Evolutionary conservation across 2,113 vertebrate species (phyloP).

Genomic region (Misgurnus anguillicaudatus): DNA sequence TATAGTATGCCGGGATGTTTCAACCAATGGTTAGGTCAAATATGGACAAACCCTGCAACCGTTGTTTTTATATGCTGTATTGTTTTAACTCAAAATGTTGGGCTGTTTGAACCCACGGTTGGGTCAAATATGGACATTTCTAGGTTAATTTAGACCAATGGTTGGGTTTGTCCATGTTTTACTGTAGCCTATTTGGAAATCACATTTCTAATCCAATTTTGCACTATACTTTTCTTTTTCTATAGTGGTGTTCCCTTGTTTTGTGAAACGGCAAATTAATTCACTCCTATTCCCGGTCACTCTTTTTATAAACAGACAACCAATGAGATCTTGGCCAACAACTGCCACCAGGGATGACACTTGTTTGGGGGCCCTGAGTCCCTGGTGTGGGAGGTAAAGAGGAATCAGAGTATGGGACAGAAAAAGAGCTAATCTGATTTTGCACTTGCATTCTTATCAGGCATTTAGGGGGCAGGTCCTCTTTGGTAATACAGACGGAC

Average conservation of each 20-base stretch:
- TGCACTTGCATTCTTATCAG: conserved; percentile 77
- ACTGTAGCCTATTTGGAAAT: conserved; percentile 11
- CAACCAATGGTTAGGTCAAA: too few species aligned
- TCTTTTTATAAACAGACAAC: conserved; percentile 39
- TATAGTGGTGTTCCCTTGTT: conserved; percentile 3
- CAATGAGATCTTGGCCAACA: conserved; percentile 35
- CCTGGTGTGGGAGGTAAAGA: conserved; percentile 11
- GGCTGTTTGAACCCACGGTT: too few species aligned
- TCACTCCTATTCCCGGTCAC: conserved; percentile 24
- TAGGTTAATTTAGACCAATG: too few species aligned
- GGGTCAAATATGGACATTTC: too few species aligned
- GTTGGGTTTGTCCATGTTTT: background rate
- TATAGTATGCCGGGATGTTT: background rate
- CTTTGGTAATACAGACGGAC: conserved; percentile 71
- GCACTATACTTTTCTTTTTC: conserved; percentile 20
- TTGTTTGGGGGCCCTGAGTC: conserved; percentile 41
- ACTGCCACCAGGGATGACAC: conserved; percentile 35
- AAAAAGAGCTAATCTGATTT: conserved; percentile 75
- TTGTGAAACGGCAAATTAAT: conserved; percentile 23
- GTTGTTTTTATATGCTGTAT: too few species aligned
- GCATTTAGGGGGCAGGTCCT: conserved; percentile 48
- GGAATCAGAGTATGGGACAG: conserved; percentile 40
- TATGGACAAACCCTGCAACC: too few species aligned
- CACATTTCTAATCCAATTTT: conserved; percentile 2
- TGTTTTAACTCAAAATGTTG: too few species aligned